phyloP scores from a whole-genome alignment of 1,140 invertebrate genomes.

The Drosophila sp. region DNA sequence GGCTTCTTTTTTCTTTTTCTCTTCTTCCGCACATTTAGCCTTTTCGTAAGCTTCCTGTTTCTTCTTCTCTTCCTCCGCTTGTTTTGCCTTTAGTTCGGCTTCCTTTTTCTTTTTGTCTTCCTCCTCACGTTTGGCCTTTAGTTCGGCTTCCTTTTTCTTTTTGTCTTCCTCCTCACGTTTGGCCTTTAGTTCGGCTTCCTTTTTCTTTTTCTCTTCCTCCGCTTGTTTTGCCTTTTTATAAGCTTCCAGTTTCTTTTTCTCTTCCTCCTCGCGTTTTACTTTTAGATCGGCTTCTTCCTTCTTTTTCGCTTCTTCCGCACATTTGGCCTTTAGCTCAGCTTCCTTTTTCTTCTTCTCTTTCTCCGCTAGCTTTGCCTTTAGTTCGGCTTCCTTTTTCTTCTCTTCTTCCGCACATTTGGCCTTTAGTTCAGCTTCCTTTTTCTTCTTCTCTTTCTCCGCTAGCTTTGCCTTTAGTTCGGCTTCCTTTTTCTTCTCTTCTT shows the following conservation, averaged over 20 bases:
- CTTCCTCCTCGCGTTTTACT: neutral
- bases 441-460: no score
- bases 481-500: constrained; percentile 7
- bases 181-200: neutral
- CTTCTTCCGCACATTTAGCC: neutral
- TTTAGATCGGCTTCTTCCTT: constrained; percentile 9
- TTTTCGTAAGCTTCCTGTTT: neutral
- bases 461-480: no score
- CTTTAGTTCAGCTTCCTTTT: neutral
- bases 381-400: neutral
- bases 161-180: constrained; percentile 1
- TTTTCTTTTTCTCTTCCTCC: neutral
- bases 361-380: neutral
- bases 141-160: neutral
- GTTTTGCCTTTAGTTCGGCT: neutral
- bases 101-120: constrained; percentile 1
- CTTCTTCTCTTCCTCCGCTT: constrained; percentile 11
- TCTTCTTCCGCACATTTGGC: constrained; percentile 8
- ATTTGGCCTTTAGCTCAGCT: constrained; percentile 1
- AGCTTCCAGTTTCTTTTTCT: constrained; percentile 2
- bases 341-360: constrained; percentile 8
- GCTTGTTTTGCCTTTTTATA: neutral
- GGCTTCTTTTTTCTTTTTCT: neutral
- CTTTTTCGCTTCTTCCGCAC: neutral
- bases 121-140: neutral